Evolutionary conservation across 2,888 invertebrate species (phyloP), one percentile per base, ranked within the genome.

Genomic region (Polydrusus tereticollis): DNA sequence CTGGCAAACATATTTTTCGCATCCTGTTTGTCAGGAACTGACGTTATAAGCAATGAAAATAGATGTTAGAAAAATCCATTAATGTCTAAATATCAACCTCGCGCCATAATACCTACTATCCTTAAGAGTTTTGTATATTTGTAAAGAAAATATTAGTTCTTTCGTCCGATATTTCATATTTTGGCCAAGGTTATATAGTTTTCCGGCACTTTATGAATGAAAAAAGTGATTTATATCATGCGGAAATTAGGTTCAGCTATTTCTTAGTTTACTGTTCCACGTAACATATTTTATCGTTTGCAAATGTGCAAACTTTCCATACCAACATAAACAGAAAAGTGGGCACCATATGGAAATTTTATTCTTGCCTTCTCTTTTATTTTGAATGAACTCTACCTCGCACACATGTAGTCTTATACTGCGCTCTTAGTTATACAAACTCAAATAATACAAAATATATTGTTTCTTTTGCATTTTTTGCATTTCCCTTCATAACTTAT

Each of bases 21-120:
- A 62, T 62, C 62, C 62, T 47, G 33, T 45, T 62, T 29, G 29
- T 26, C 62, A 45, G 62, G 62, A 62, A 62, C 26, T 62, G 60
- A 41, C 60, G 43, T 59, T 59, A 58, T 21, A 7, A 55, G 14
- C 29, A 29, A 55, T 55, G 8, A 29, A 55, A 55, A 55, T 55
- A 55, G 16, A 55, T 29, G 29, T 29, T 16, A 16, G 26, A 55
- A 29, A 50, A 29, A 55, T 29, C 52, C 52, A 55, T 55, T 55
- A 55, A 29, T 55, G 52, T 29, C 23, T 29, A 55, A 29, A 29
- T 55, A 18, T 55, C 7, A 55, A 55, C 29, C 29, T 55, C 29
- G 16, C 52, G 29, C 10, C 16, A 21, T 21, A 2, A n/a, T 55
- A 18, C 1, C 29, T 47, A 23, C n/a, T 47, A 12, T 47, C 10